Evolutionary conservation across 2,888 invertebrate genomes (phyloP).

Genomic region (Salticus scenicus): DNA sequence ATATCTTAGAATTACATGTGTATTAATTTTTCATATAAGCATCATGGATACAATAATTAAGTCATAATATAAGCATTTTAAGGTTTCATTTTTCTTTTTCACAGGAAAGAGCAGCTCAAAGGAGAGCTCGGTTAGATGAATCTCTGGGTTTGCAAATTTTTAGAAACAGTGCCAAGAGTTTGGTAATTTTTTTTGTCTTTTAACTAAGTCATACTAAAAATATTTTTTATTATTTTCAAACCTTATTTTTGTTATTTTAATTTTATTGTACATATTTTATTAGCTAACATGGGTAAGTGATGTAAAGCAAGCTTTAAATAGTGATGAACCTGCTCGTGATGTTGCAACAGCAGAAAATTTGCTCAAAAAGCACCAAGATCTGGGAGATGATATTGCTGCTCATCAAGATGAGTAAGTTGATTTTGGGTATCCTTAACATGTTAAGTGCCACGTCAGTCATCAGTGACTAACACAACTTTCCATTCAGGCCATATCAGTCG

Average conservation of each 20-base stretch:
- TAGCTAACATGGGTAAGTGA: conserved; percentile 88
- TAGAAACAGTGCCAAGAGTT: conserved; percentile 86
- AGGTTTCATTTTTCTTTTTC: too few species aligned
- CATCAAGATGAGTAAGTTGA: conserved; percentile 91
- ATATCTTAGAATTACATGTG: too few species aligned
- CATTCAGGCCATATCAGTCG: too few species aligned
- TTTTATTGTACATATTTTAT: conserved; percentile 2
- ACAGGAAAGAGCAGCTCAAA: conserved; percentile 88
- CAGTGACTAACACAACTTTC: too few species aligned
- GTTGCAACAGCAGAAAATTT: conserved; percentile 94
- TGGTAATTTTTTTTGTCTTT: conserved; percentile 74
- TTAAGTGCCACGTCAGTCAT: too few species aligned
- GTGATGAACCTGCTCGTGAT: conserved; percentile 87
- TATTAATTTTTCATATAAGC: too few species aligned
- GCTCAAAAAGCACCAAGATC: conserved; percentile 91
- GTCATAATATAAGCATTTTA: too few species aligned
- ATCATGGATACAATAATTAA: too few species aligned
- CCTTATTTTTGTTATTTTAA: background rate
- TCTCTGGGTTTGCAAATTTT: conserved; percentile 97
- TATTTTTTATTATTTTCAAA: too few species aligned
- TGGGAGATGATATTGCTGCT: conserved; percentile 91
- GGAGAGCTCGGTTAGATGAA: conserved; percentile 90
- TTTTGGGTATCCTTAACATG: too few species aligned
- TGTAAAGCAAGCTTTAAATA: conserved; percentile 86
- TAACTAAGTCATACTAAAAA: too few species aligned